Evolutionary conservation across 2,113 vertebrate species (phyloP).

Genomic region (Apus apus): DNA sequence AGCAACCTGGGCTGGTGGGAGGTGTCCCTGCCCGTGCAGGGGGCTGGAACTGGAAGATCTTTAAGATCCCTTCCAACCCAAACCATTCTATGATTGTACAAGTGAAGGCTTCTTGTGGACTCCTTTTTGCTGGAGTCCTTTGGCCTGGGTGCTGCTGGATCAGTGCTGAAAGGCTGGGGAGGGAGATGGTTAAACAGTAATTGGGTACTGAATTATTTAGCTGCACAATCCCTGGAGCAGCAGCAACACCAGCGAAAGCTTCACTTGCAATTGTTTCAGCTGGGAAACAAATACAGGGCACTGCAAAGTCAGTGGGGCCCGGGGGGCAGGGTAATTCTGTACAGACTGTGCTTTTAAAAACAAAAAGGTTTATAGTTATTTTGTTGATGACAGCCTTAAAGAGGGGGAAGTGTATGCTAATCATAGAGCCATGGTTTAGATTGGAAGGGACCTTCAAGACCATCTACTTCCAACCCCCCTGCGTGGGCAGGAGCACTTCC

Average conservation of each 20-base stretch:
- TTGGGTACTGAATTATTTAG: conserved; percentile 67
- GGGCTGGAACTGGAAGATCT: too few species aligned
- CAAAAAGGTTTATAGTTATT: neutral
- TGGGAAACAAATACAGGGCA: neutral
- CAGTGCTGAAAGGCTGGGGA: neutral
- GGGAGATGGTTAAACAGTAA: conserved; percentile 49
- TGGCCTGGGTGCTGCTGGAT: neutral
- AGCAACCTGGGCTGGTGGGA: too few species aligned
- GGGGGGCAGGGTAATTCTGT: neutral
- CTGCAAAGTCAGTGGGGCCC: neutral
- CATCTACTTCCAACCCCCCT: too few species aligned
- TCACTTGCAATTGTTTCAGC: conserved; percentile 6
- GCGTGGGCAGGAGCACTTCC: too few species aligned
- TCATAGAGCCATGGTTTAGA: neutral
- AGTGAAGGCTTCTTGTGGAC: neutral
- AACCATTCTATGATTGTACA: too few species aligned
- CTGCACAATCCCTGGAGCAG: conserved; percentile 3
- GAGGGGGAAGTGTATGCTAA: neutral
- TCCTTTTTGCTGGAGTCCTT: neutral
- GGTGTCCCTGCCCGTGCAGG: too few species aligned
- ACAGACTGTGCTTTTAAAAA: neutral
- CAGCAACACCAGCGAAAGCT: neutral
- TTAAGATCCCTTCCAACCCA: too few species aligned
- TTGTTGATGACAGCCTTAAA: neutral
- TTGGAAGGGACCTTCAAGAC: too few species aligned